Conservation (phyloP, 2,113 vertebrate genomes). For the Bubo scandiacus region DNA sequence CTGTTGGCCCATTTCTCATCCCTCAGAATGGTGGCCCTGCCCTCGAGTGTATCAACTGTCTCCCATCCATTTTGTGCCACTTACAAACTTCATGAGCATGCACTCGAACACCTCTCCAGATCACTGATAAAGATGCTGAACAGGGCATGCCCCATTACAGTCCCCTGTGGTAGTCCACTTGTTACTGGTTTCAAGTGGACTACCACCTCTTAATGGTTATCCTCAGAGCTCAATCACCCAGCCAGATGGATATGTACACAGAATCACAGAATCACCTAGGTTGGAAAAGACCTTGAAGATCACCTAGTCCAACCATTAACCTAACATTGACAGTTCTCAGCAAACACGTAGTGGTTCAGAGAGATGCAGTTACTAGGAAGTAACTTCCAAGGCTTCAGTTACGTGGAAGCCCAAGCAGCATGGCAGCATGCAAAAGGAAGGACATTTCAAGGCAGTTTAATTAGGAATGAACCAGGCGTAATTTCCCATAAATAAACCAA, state of each 20-base stretch:
- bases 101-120: not conserved
- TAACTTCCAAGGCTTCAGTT: not conserved
- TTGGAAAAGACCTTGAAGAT: too few species aligned
- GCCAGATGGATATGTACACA: fast-evolving
- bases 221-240: not conserved
- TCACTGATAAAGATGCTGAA: not conserved
- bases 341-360: not conserved
- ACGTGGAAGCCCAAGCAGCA: not conserved
- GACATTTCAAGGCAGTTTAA: not conserved
- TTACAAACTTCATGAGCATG: not conserved
- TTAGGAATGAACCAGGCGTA: not conserved
- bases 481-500: not conserved
- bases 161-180: not conserved
- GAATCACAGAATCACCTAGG: too few species aligned
- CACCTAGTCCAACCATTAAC: too few species aligned
- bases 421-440: not conserved
- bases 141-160: not conserved
- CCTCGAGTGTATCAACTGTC: not conserved
- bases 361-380: not conserved
- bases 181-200: not conserved
- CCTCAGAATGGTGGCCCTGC: not conserved
- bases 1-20: not conserved
- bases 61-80: not conserved
- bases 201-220: not conserved
- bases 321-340: too few species aligned